Conservation (phyloP, 2,888 invertebrate genomes). For the Dendrolimus pini region DNA sequence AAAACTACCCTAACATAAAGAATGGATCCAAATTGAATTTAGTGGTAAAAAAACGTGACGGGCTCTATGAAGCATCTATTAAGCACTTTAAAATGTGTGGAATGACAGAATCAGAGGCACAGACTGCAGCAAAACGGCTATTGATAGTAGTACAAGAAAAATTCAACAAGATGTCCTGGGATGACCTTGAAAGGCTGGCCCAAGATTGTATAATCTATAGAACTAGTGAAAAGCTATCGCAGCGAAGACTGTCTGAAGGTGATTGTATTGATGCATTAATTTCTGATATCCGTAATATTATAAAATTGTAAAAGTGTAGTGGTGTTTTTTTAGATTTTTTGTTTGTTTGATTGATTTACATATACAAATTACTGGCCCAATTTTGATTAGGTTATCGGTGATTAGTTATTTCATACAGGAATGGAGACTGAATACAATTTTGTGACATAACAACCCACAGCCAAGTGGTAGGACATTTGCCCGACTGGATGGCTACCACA, state of each 20-base stretch:
- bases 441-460: too few species aligned
- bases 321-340: too few species aligned
- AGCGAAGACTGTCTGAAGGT: slow-evolving; percentile 23
- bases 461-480: too few species aligned
- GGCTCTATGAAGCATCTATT: slow-evolving; percentile 74
- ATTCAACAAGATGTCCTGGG: slow-evolving; percentile 73
- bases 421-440: too few species aligned
- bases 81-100: slow-evolving; percentile 78
- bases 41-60: slow-evolving; percentile 81
- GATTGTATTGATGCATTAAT: slow-evolving; percentile 37
- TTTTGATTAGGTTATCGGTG: too few species aligned
- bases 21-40: slow-evolving; percentile 85
- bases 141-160: slow-evolving; percentile 72
- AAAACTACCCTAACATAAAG: slow-evolving; percentile 83
- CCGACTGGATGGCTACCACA: too few species aligned
- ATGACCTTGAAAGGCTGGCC: slow-evolving; percentile 76
- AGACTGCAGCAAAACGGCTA: slow-evolving; percentile 75
- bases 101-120: slow-evolving; percentile 79
- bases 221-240: slow-evolving; percentile 20
- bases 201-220: slow-evolving; percentile 45
- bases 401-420: too few species aligned
- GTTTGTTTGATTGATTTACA: too few species aligned
- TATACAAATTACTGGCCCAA: too few species aligned
- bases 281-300: too few species aligned
- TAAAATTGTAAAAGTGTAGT: too few species aligned